A percentile compares a stretch with the other conserved stretches of the same genome.
phyloP scores from a whole-genome alignment of 2,888 invertebrate genomes.

The Xylophagus ater region DNA sequence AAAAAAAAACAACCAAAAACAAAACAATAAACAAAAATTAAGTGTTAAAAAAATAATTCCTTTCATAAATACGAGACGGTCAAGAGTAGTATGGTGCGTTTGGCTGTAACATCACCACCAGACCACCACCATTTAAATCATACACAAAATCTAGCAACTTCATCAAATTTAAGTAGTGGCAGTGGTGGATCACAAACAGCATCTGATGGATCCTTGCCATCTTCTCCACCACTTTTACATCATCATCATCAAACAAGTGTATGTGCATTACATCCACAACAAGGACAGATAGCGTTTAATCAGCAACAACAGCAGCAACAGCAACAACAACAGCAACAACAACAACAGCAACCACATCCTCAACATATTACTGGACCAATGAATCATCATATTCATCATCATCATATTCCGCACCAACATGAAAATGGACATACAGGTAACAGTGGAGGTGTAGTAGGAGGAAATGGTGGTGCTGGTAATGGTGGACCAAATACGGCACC shows the following conservation, averaged over 20 bases:
- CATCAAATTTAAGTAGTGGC: slow-evolving; percentile 12
- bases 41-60: no score
- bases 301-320: slow-evolving; percentile 2
- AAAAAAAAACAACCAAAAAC: no score
- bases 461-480: not conserved
- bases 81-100: slow-evolving; percentile 39
- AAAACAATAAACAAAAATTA: no score
- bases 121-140: slow-evolving; percentile 23
- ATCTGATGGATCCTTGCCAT: slow-evolving; percentile 2
- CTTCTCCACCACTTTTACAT: not conserved
- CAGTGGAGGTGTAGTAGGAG: not conserved
- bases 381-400: slow-evolving; percentile 3
- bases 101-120: slow-evolving; percentile 31
- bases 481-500: slow-evolving; percentile 15
- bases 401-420: slow-evolving; percentile 10
- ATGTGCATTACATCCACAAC: slow-evolving; percentile 3
- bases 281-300: not conserved
- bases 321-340: slow-evolving; percentile 5
- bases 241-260: slow-evolving; percentile 3
- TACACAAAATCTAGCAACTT: not conserved
- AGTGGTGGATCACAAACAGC: slow-evolving; percentile 19
- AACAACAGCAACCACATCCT: slow-evolving; percentile 5
- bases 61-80: no score
- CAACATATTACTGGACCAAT: slow-evolving; percentile 1
- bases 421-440: slow-evolving; percentile 12